Evolutionary conservation across 2,113 vertebrate species (phyloP).

Genomic region (Actinemys pallida): DNA sequence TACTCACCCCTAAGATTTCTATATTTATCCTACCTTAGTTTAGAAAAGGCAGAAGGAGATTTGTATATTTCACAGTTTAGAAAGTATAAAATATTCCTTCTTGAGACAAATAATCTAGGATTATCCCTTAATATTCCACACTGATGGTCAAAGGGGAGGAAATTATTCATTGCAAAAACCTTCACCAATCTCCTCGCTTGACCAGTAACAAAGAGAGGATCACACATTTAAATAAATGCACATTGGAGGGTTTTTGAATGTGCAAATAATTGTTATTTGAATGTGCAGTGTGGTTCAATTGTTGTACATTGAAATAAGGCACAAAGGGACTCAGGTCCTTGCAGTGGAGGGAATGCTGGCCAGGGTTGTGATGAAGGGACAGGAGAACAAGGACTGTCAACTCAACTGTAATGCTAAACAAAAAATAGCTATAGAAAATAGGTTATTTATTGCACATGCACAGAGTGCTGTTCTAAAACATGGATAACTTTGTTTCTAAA

Average conservation of each 20-base stretch:
- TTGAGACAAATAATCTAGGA: neutral
- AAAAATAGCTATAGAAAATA: neutral
- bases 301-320: neutral
- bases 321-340: neutral
- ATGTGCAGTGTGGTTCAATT: neutral
- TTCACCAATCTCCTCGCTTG: neutral
- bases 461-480: fast-evolving
- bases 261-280: neutral
- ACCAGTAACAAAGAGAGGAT: neutral
- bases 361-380: neutral
- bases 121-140: neutral
- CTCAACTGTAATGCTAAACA: neutral
- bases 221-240: fast-evolving
- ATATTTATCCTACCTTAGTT: neutral
- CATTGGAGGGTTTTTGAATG: neutral
- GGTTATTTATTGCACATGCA: neutral
- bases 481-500: neutral
- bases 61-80: fast-evolving
- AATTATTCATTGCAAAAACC: neutral
- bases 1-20: neutral
- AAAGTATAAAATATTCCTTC: neutral
- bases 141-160: neutral
- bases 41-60: neutral
- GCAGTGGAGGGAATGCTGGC: neutral
- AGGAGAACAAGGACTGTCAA: neutral